Evolutionary conservation across 2,888 invertebrate genomes (phyloP), one percentile per base, ranked within the genome.

Genomic region (Scotopteryx bipunctaria): DNA sequence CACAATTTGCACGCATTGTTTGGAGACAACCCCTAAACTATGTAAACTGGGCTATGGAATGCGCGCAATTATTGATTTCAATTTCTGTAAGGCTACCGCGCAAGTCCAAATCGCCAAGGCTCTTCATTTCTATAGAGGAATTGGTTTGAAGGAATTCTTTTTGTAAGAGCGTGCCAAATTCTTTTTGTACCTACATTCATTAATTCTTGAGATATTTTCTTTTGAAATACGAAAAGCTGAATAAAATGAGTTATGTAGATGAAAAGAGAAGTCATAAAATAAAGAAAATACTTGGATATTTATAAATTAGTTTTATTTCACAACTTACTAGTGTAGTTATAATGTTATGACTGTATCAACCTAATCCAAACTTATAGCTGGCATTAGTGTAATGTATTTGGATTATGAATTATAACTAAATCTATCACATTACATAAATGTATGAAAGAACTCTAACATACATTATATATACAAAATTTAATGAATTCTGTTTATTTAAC

Each of bases 281-380:
- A 44, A 33, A 21, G 9, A 25, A 43, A 43, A 16, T 32, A 1
- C 5, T n/a, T n/a, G n/a, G n/a, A n/a, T 44, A 43, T 42, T 64
- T 83, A 86, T 88, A 87, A 88, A 88, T 89, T 85, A 87, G 78
- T 83, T 89, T 87, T 86, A 89, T 84, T 89, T 86, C 85, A 86
- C 83, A 86, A 88, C 86, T 87, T 87, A 86, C 75, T 78, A 81
- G 73, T 81, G 71, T 72, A 83, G 78, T 84, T 79, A 86, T 85
- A 87, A 87, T 80, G 77, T 83, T 82, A 85, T 89, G 89, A 89
- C 89, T 89, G 82, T 79, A 87, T 81, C 79, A 75, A 85, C 78
- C 78, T 81, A 83, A 83, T 67, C 81, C 89, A 84, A 86, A 89
- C 89, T 89, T 88, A 83, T 80, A 90, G 90, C 82, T 86, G 85